Base-by-base conservation (phyloP, 2,888 invertebrate genomes). In the Corythucha ciliata region DNA sequence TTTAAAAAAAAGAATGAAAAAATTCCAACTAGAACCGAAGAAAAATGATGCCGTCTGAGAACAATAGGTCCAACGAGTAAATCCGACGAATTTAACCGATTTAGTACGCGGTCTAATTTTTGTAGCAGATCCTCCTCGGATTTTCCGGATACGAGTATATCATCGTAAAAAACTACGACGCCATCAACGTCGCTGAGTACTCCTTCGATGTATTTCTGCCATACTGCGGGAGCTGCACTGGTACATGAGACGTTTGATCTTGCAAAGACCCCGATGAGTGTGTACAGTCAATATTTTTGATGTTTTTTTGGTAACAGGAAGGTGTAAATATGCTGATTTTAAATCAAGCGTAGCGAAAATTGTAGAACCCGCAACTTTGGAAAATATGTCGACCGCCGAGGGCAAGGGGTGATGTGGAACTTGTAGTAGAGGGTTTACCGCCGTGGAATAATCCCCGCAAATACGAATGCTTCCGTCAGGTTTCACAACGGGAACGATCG, bases 171-270 rank as follows among this genome's bases (percentile, higher is more conserved):
- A 21, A 50, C 42, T 16, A 22, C 14, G 8, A 50, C 50, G 12
- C 50, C 44, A 5, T 21, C 33, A 18, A 50, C 22, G 14, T 42
- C 49, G 7, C 21, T n/a, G 12, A 42, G 14, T 20, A 49, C 24
- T 12, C 58, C 55, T 46, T 65, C 63, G 44, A 67, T 65, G 27
- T 57, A 36, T 4, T 63, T 41, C 22, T 40, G 40, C 42, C 42
- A 42, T n/a, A 42, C 42, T 6, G 42, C 42, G 7, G 42, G 27
- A 27, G 42, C 42, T 16, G 42, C 25, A 16, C 42, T 26, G 27
- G 27, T 27, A 42, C 8, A 42, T 14, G 16, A 42, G 16, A 27
- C 42, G 7, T 14, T 42, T 42, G 16, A 42, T 29, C 8, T 42
- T 26, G 22, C 22, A 40, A 8, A 40, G 14, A 5, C 40, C 40